A percentile compares a stretch with the other conserved stretches of the same genome.
Conservation (phyloP, 1,140 invertebrate species). For the Mizuhopecten yessoensis region DNA sequence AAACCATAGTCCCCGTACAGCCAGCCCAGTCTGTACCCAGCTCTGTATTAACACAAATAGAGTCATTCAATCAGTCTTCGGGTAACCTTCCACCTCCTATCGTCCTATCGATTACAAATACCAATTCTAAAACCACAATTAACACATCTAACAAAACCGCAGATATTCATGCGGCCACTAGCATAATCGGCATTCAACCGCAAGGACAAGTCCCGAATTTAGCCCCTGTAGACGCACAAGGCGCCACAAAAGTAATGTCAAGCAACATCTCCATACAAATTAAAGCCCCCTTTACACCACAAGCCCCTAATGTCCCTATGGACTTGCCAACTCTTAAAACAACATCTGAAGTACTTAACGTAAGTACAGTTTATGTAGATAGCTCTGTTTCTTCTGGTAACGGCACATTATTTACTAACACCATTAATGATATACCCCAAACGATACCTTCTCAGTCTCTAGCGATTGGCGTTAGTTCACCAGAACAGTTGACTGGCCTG, state of each 20-base stretch:
- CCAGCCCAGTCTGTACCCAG: no score
- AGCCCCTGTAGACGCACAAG: neutral
- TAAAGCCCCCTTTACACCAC: neutral
- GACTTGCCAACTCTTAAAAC: slow-evolving; percentile 23
- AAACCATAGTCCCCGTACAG: neutral
- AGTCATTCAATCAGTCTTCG: neutral
- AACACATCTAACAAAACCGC: neutral
- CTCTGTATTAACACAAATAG: neutral
- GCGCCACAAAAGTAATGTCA: neutral
- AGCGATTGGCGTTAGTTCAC: neutral
- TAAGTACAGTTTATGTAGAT: neutral
- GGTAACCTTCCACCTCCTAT: neutral
- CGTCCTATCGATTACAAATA: neutral
- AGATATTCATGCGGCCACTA: neutral
- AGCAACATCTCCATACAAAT: neutral
- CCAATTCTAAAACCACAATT: neutral
- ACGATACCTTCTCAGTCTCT: neutral
- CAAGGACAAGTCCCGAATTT: neutral
- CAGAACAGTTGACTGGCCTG: neutral
- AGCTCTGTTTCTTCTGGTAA: neutral
- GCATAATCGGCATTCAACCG: neutral
- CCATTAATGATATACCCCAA: neutral
- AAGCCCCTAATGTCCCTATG: neutral
- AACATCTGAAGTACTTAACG: neutral
- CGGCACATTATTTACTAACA: neutral